Evolutionary conservation across 2,113 vertebrate species (phyloP).

Genomic region (Actenoides lindsayi): DNA sequence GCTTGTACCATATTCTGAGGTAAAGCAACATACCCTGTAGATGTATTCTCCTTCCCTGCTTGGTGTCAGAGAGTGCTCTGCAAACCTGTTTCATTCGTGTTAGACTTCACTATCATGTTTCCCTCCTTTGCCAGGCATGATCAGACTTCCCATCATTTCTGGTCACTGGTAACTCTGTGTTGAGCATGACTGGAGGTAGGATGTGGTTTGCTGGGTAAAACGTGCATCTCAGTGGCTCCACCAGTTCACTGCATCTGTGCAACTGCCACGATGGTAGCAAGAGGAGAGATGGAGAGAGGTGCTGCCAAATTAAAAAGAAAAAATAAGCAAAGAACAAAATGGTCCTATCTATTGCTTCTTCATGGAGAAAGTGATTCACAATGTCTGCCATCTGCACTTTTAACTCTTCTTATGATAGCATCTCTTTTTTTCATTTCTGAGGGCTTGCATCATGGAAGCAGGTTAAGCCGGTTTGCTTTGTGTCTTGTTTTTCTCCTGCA

Average conservation of each 20-base stretch:
- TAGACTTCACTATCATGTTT: not conserved
- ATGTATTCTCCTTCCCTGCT: not conserved
- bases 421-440: not conserved
- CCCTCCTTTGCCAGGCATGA: not conserved
- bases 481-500: not conserved
- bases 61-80: not conserved
- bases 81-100: not conserved
- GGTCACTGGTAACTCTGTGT: not conserved
- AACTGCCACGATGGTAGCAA: not conserved
- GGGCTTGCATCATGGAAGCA: not conserved
- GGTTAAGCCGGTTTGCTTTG: not conserved
- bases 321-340: not conserved
- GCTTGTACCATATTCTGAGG: not conserved
- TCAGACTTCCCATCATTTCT: not conserved
- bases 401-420: not conserved
- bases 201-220: not conserved
- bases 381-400: not conserved
- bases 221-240: accelerated
- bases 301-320: not conserved
- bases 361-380: not conserved
- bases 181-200: not conserved
- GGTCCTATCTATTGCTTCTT: not conserved
- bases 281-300: not conserved
- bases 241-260: not conserved
- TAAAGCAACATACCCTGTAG: not conserved